phyloP scores from a whole-genome alignment of 2,113 vertebrate species.

The Neolamprologus fasciatus region DNA sequence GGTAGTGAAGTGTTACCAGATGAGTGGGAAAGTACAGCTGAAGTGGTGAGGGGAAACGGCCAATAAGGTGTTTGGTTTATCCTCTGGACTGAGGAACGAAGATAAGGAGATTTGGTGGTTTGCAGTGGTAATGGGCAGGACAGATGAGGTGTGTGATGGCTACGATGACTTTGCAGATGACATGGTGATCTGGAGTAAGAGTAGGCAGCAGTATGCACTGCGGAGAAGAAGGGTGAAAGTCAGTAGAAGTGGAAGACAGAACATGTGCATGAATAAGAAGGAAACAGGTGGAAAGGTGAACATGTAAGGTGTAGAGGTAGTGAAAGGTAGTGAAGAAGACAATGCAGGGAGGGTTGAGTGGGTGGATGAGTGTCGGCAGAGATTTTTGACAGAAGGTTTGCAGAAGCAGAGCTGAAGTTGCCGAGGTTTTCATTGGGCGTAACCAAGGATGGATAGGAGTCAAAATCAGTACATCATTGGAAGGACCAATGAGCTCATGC shows the following conservation, averaged over 20 bases:
- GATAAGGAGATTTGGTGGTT: neutral
- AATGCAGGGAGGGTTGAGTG: neutral
- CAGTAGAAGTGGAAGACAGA: neutral
- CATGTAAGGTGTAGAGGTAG: neutral
- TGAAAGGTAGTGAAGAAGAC: neutral
- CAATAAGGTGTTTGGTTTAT: neutral
- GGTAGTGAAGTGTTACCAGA: neutral
- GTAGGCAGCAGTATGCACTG: neutral
- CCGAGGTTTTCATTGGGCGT: rapidly evolving
- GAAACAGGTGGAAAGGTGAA: neutral
- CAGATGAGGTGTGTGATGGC: neutral
- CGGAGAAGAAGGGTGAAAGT: neutral
- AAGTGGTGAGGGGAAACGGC: neutral
- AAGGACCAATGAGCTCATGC: neutral
- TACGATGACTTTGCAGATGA: neutral
- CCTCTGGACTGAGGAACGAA: neutral
- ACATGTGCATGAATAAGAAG: neutral
- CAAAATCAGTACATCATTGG: neutral
- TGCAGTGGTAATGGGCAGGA: neutral
- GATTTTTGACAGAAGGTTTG: neutral
- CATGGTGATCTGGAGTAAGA: neutral
- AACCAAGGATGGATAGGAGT: neutral
- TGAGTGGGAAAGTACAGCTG: neutral
- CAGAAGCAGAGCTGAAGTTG: neutral
- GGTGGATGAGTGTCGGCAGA: neutral